Evolutionary conservation across 2,797 vertebrate genomes (phyloP), one percentile per base, ranked within the genome.

Genomic region (Nasua narica): DNA sequence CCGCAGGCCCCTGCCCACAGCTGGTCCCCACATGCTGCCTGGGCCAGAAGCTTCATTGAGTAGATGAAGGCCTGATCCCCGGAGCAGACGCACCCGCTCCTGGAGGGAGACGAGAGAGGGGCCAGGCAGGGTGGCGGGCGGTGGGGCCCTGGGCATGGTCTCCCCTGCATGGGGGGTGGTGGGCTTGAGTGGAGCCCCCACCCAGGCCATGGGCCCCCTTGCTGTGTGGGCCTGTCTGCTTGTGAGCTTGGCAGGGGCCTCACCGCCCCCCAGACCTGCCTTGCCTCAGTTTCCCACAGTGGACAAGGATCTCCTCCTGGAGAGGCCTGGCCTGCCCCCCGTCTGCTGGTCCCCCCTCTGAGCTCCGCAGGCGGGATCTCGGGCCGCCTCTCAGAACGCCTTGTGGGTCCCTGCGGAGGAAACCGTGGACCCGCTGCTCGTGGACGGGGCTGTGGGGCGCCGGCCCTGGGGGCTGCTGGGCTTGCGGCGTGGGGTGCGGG

Each of bases 201-300:
- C 9, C 27, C 70, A 21, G 13, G 16, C 32, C 29, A 9, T 13
- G 2, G 19, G 25, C 62, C n/a, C 11, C 18, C 54, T 50, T 7
- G 27, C 43, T 7, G 0, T 11, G 79, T 3, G 15, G 48, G 70
- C 40, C 37, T 7, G 1, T 48, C 18, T 15, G 54, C 32, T n/a
- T n/a, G n/a, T 16, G 48, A 48, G 9, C 11, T n/a, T 4, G 2
- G 11, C 0, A 0, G n/a, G 48, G 67, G 21, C 19, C 74, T 52
- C 54, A 37, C 65, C 0, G 3, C 18, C n/a, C 14, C 74, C 13
- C 52, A 40, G 29, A 9, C 14, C 32, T 1, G 62, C 19, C 56
- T 2, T 19, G 48, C 54, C 58, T 94, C 52, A 0, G 54, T 82
- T 40, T 77, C 58, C 12, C 18, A 0, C 11, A 21, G 12, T 18